Conservation (phyloP, 2,797 vertebrate species). For the Gallinago solitaria region DNA sequence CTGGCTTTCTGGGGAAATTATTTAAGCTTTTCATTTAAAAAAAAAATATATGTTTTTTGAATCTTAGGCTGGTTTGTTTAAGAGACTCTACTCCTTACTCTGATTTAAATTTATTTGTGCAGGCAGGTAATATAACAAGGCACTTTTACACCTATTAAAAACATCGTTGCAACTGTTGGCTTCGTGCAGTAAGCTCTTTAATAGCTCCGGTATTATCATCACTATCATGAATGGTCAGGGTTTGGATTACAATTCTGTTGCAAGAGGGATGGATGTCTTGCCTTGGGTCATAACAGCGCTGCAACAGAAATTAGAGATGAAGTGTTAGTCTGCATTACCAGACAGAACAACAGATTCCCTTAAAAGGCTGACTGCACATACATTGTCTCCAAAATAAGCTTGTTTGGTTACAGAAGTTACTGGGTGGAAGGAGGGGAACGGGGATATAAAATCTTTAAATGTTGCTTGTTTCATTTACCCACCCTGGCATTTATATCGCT, state of each 20-base stretch:
- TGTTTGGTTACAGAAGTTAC: background rate
- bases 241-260: background rate
- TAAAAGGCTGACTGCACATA: background rate
- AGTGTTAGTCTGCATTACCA: background rate
- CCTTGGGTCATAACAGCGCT: background rate
- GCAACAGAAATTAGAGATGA: slow-evolving; percentile 1
- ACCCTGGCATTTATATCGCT: background rate
- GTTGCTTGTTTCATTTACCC: background rate
- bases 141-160: slow-evolving; percentile 25
- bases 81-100: background rate
- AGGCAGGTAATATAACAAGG: background rate
- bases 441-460: background rate
- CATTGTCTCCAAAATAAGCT: background rate
- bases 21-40: slow-evolving; percentile 48
- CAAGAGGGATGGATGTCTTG: background rate
- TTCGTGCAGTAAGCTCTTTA: background rate
- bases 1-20: slow-evolving; percentile 62
- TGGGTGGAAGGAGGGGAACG: background rate
- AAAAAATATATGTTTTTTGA: background rate
- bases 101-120: background rate
- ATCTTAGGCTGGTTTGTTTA: background rate
- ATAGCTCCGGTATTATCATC: background rate
- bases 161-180: background rate
- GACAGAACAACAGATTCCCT: background rate
- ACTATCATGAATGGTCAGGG: background rate